These are phyloP conservation scores for Polyergus mexicanus DNA, from an alignment of 1,140 invertebrate species.

Conservation along the genomic window DNA sequence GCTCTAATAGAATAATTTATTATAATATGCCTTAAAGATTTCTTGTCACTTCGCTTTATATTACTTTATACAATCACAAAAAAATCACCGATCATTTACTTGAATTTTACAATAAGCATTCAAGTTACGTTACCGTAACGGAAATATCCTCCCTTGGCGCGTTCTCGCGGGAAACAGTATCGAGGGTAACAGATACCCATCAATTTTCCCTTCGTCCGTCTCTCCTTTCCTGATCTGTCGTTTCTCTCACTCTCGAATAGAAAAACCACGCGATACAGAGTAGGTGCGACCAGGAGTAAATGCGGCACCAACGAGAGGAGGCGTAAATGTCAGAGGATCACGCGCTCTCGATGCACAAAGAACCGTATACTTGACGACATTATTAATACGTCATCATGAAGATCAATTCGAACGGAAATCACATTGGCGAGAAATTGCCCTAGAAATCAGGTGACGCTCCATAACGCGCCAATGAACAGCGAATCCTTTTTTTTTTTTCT, in stretches of 20 bases:
- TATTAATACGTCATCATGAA: slow-evolving; percentile 47
- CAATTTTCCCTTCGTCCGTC: background rate
- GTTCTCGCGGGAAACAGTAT: slow-evolving; percentile 1
- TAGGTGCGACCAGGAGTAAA: slow-evolving; percentile 38
- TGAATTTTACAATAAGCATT: background rate
- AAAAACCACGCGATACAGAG: slow-evolving; percentile 21
- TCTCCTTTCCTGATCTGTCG: slow-evolving; percentile 2
- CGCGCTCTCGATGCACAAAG: slow-evolving; percentile 28
- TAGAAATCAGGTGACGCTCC: slow-evolving; percentile 17
- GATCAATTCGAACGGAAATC: slow-evolving; percentile 27
- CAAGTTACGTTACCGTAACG: slow-evolving; percentile 3
- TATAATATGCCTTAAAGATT: background rate
- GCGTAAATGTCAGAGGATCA: slow-evolving; percentile 59
- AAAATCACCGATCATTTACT: background rate
- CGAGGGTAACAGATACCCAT: slow-evolving; percentile 43
- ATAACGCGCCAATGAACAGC: background rate
- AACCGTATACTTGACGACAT: slow-evolving; percentile 9
- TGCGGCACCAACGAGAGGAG: slow-evolving; percentile 7
- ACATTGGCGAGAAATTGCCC: slow-evolving; percentile 23
- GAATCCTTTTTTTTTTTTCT: slow-evolving; percentile 26
- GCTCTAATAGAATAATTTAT: slow-evolving; percentile 8
- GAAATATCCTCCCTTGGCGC: slow-evolving; percentile 14
- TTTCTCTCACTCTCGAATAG: slow-evolving; percentile 35
- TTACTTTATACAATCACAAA: background rate
- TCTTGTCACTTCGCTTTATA: background rate